A percentile compares a stretch with the other conserved stretches of the same genome.
These are phyloP conservation scores for Heliconius hortense DNA, from an alignment of 2,888 invertebrate species.

Conservation along the genomic window DNA sequence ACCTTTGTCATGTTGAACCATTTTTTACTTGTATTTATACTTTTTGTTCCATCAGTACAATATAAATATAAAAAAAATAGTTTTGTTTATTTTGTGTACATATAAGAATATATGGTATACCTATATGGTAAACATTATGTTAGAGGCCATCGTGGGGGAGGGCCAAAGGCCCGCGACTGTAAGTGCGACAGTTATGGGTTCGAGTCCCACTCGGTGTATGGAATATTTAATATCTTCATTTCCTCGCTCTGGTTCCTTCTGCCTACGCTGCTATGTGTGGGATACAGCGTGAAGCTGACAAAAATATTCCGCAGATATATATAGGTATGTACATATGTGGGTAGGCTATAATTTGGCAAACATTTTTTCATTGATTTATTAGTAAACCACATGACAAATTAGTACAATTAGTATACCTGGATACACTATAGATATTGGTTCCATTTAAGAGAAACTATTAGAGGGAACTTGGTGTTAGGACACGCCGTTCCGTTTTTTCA, in stretches of 20 bases:
- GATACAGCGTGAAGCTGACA: background rate
- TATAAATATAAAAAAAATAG: background rate
- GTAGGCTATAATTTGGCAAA: no score
- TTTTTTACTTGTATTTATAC: background rate
- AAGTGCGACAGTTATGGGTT: background rate
- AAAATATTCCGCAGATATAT: background rate
- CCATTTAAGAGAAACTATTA: no score
- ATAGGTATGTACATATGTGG: no score
- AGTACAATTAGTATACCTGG: no score
- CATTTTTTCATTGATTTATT: no score
- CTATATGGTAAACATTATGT: background rate
- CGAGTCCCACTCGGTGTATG: background rate
- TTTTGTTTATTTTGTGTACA: background rate
- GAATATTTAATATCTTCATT: background rate
- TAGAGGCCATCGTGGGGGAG: background rate
- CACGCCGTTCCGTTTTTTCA: no score
- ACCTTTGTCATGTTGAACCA: slow-evolving; percentile 12
- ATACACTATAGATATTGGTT: no score
- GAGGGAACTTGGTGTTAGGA: no score
- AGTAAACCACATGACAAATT: no score
- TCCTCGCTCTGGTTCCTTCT: background rate
- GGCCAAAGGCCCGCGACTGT: background rate
- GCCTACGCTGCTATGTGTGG: background rate
- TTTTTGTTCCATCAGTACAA: slow-evolving; percentile 5
- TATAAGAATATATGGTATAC: background rate